Percentiles rank a stretch among this genome's conserved stretches.
phyloP scores from a whole-genome alignment of 2,888 invertebrate species.

The Magallana nippona region DNA sequence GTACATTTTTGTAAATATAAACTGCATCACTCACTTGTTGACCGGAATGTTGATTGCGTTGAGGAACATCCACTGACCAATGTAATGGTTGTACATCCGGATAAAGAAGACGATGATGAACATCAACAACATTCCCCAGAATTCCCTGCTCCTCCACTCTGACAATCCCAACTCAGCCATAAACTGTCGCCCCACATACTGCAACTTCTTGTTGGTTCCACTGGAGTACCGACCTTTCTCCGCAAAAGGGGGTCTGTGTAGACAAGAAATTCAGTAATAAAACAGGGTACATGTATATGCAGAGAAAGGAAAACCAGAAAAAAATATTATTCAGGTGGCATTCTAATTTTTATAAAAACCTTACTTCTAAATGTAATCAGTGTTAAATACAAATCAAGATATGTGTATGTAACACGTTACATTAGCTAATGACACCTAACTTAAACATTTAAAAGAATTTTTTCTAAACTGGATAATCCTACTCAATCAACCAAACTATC shows the following conservation, averaged over 20 bases:
- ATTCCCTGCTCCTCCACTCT: slow-evolving; percentile 77
- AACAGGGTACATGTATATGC: no score
- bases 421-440: no score
- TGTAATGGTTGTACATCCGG: slow-evolving; percentile 75
- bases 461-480: no score
- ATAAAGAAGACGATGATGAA: slow-evolving; percentile 76
- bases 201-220: slow-evolving; percentile 69
- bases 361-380: no score
- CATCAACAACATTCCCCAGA: slow-evolving; percentile 78
- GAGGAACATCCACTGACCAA: slow-evolving; percentile 77
- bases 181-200: slow-evolving; percentile 75
- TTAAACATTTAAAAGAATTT: no score
- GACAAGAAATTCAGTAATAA: not conserved
- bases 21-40: slow-evolving; percentile 72
- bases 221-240: slow-evolving; percentile 69
- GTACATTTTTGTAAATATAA: no score
- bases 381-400: no score
- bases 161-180: slow-evolving; percentile 76
- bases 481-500: no score
- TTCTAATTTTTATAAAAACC: no score
- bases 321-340: no score
- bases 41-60: slow-evolving; percentile 73
- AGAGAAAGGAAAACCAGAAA: no score
- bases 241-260: slow-evolving; percentile 68
- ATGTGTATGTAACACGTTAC: no score